Conservation (phyloP, 2,797 vertebrate genomes). For the Melanotaenia pygmaea region DNA sequence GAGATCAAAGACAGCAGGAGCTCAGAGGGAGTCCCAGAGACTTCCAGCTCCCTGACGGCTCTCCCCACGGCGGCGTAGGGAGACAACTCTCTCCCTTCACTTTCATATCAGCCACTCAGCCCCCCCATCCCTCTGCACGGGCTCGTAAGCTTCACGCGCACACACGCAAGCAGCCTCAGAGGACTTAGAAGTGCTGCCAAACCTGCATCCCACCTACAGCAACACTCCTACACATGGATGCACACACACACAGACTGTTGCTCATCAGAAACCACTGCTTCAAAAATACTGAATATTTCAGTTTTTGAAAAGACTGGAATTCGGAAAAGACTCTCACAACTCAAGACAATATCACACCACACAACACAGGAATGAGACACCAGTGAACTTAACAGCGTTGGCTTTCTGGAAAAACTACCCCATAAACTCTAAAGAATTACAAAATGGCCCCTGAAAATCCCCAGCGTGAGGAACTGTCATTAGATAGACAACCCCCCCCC, state of each 20-base stretch:
- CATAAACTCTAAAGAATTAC: constrained; percentile 69
- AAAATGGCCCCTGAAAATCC: constrained; percentile 71
- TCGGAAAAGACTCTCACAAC: constrained; percentile 39
- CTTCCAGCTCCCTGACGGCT: constrained; percentile 77
- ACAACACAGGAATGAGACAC: constrained; percentile 36
- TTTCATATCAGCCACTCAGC: constrained; percentile 76
- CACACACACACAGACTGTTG: constrained; percentile 40
- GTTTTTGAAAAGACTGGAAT: constrained; percentile 51
- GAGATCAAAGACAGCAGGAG: constrained; percentile 76
- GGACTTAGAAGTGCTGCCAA: constrained; percentile 66
- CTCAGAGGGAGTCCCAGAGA: constrained; percentile 79
- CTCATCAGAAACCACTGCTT: constrained; percentile 59
- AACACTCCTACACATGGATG: constrained; percentile 50
- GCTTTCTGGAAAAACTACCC: constrained; percentile 49
- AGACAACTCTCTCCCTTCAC: constrained; percentile 79
- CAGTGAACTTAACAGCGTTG: constrained; percentile 21
- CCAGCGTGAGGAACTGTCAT: constrained; percentile 57
- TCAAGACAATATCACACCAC: constrained; percentile 25
- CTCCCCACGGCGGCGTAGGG: constrained; percentile 64
- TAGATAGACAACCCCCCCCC: constrained; percentile 58
- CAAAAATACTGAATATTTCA: constrained; percentile 61
- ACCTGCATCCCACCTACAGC: constrained; percentile 69
- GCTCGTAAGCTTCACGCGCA: constrained; percentile 48
- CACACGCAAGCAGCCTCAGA: constrained; percentile 59
- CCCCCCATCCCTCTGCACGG: constrained; percentile 60